phyloP scores from a whole-genome alignment of 2,113 vertebrate species.

The Falco punctatus region DNA sequence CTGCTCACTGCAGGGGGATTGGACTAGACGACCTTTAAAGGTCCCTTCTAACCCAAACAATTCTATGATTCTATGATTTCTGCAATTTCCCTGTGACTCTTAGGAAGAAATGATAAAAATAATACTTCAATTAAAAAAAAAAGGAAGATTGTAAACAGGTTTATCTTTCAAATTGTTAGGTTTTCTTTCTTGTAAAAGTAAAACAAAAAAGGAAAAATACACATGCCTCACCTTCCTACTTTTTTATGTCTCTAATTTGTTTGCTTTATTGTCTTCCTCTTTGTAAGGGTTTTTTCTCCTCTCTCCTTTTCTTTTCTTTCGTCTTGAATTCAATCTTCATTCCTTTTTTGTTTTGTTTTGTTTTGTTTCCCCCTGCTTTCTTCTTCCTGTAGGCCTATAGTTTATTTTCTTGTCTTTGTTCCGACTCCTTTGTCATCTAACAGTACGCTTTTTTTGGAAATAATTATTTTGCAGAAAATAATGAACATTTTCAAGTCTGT shows the following conservation, averaged over 20 bases:
- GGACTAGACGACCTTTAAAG: not conserved
- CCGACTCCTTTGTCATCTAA: not conserved
- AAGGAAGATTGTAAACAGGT: fast-evolving
- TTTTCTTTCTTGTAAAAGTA: not conserved
- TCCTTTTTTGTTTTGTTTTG: not conserved
- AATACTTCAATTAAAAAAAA: not conserved
- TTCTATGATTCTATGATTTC: not conserved
- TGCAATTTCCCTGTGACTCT: not conserved
- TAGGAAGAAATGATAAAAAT: not conserved
- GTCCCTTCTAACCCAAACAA: not conserved
- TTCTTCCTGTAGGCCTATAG: not conserved
- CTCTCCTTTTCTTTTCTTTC: not conserved
- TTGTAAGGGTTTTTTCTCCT: not conserved
- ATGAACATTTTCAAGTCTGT: not conserved
- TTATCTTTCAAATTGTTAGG: not conserved
- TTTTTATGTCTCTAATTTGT: not conserved
- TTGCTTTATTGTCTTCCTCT: not conserved
- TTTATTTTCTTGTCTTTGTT: slow-evolving; percentile 1
- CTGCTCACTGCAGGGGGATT: not conserved
- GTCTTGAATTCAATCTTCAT: not conserved
- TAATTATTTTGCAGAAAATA: not conserved
- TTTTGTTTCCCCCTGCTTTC: not conserved
- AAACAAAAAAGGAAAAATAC: not conserved
- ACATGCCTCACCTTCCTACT: not conserved
- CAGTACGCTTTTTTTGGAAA: not conserved